These are phyloP conservation scores for Sebastes kiyomatsui DNA, from an alignment of 2,797 vertebrate species.

Conservation along the genomic window DNA sequence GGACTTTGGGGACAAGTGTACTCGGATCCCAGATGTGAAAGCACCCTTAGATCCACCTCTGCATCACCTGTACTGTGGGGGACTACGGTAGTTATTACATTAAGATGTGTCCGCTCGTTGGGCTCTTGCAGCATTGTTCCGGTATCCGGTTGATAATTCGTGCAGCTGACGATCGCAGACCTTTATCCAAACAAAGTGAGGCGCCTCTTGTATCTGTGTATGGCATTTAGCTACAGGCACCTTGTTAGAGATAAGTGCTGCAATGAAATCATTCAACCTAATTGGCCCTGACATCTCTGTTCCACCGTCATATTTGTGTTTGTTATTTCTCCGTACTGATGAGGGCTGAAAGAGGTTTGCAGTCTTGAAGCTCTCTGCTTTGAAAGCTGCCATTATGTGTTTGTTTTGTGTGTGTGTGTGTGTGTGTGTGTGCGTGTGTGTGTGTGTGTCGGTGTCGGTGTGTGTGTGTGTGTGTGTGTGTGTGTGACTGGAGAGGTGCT, in stretches of 20 bases:
- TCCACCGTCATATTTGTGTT: conserved; percentile 37
- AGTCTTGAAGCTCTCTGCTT: conserved; percentile 38
- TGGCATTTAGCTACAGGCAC: conserved; percentile 26
- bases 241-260: conserved; percentile 25
- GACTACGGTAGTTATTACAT: neutral
- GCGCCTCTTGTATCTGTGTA: conserved; percentile 1
- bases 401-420: conserved; percentile 47
- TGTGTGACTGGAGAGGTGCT: conserved; percentile 65
- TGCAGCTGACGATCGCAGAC: neutral
- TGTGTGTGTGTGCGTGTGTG: too few species aligned
- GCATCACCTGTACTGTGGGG: neutral
- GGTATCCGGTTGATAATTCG: neutral
- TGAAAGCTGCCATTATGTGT: conserved; percentile 64
- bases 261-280: conserved; percentile 37
- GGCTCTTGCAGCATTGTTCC: neutral
- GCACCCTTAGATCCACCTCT: too few species aligned
- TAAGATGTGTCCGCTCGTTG: neutral
- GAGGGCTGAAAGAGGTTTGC: conserved; percentile 45
- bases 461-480: conserved; percentile 5
- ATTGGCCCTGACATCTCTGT: conserved; percentile 47
- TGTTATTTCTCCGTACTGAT: conserved; percentile 50
- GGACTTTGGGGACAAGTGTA: too few species aligned
- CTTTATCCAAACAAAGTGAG: conserved; percentile 11
- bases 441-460: neutral
- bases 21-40: too few species aligned